Evolutionary conservation across 2,888 invertebrate genomes (phyloP).

Genomic region (Lapara coniferarum): DNA sequence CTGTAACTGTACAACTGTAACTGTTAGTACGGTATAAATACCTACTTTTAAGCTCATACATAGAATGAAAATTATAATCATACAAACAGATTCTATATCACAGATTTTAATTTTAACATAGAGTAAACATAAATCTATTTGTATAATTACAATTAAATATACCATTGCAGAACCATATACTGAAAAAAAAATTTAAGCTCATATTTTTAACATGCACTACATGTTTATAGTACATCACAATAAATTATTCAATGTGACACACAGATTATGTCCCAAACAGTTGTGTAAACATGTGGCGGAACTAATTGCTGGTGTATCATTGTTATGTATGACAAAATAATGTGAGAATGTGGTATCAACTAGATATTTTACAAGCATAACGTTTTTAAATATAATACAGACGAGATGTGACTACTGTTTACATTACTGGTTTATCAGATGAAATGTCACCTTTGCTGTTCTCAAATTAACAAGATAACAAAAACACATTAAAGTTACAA

Average conservation of each 20-base stretch:
- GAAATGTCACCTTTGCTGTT: background rate
- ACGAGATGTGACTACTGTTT: background rate
- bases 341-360: background rate
- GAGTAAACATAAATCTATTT: too few species aligned
- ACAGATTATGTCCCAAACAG: background rate
- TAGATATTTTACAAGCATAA: background rate
- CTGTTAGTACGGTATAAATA: too few species aligned
- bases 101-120: too few species aligned
- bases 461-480: background rate
- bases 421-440: background rate
- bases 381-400: background rate
- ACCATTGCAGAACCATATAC: too few species aligned
- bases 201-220: too few species aligned
- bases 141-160: too few species aligned
- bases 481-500: background rate
- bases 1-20: too few species aligned
- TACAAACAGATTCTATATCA: too few species aligned
- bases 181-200: too few species aligned
- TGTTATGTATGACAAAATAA: slow-evolving; percentile 17
- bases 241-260: background rate
- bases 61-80: too few species aligned
- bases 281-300: slow-evolving; percentile 24
- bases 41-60: too few species aligned
- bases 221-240: background rate
- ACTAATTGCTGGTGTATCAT: slow-evolving; percentile 28